These are phyloP conservation scores for Etheostoma nigrum DNA, from an alignment of 2,797 vertebrate species.

Conservation along the genomic window DNA sequence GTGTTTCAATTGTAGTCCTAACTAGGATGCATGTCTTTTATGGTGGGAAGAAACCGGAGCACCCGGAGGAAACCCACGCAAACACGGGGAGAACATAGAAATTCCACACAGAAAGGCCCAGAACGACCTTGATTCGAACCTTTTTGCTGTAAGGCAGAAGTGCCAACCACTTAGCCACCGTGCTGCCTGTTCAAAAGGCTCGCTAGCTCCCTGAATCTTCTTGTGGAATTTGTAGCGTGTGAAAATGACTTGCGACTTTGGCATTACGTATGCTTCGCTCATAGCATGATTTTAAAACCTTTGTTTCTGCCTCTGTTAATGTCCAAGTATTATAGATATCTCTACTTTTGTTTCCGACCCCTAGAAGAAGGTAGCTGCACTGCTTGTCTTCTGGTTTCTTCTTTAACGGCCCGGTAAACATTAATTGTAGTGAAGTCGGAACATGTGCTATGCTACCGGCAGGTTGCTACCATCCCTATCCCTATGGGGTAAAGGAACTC, in stretches of 20 bases:
- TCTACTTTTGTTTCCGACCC: constrained; percentile 16
- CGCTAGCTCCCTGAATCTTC: constrained; percentile 4
- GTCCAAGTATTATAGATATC: constrained; percentile 33
- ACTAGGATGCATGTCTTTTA: no score
- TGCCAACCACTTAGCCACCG: no score
- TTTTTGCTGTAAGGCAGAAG: no score
- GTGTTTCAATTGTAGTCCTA: no score
- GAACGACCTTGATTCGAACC: no score
- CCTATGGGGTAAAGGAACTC: neutral
- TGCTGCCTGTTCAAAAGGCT: constrained; percentile 12
- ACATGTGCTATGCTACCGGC: neutral
- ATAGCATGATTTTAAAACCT: neutral
- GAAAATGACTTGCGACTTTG: neutral
- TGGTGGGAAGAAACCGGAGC: no score
- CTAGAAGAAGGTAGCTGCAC: constrained; percentile 9
- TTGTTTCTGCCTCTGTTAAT: neutral
- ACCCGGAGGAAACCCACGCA: no score
- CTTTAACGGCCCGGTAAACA: neutral
- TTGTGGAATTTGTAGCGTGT: constrained; percentile 23
- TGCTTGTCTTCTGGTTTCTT: neutral
- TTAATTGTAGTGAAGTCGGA: neutral
- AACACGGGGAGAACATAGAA: no score
- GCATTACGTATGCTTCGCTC: neutral
- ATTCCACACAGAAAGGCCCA: no score
- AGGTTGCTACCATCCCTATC: no score